Evolutionary conservation across 2,797 vertebrate genomes (phyloP).

Genomic region (Mallotus villosus): DNA sequence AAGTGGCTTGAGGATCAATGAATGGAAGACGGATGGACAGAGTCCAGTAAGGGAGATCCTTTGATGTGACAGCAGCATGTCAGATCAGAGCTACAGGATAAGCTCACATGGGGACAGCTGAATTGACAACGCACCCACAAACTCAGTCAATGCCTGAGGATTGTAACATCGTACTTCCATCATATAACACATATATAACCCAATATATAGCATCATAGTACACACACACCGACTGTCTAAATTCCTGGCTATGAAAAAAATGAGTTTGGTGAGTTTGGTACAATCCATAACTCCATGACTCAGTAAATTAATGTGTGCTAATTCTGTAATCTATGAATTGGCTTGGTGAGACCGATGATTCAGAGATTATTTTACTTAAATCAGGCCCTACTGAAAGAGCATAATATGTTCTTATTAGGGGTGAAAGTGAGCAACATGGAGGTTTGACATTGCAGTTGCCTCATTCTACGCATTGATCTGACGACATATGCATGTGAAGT

Average conservation of each 20-base stretch:
- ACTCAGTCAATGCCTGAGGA: not conserved
- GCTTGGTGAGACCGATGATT: no score
- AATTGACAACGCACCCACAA: slow-evolving; percentile 24
- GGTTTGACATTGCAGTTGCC: slow-evolving; percentile 1
- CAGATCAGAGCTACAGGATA: slow-evolving; percentile 49
- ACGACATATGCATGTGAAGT: not conserved
- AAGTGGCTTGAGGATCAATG: slow-evolving; percentile 14
- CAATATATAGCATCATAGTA: not conserved
- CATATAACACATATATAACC: not conserved
- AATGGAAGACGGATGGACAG: slow-evolving; percentile 27
- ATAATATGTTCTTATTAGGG: not conserved
- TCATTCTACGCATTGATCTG: not conserved
- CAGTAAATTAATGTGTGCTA: not conserved
- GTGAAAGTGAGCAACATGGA: not conserved
- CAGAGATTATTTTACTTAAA: no score
- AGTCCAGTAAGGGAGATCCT: slow-evolving; percentile 40
- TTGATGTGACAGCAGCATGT: slow-evolving; percentile 54
- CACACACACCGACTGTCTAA: not conserved
- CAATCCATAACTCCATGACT: not conserved
- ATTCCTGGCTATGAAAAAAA: not conserved
- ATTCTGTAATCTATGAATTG: no score
- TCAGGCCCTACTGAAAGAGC: not conserved
- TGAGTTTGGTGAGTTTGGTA: not conserved
- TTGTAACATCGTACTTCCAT: not conserved
- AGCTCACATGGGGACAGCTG: slow-evolving; percentile 36